Base-by-base conservation (phyloP, 2,888 invertebrate genomes). In the Spisula subtruncata region DNA sequence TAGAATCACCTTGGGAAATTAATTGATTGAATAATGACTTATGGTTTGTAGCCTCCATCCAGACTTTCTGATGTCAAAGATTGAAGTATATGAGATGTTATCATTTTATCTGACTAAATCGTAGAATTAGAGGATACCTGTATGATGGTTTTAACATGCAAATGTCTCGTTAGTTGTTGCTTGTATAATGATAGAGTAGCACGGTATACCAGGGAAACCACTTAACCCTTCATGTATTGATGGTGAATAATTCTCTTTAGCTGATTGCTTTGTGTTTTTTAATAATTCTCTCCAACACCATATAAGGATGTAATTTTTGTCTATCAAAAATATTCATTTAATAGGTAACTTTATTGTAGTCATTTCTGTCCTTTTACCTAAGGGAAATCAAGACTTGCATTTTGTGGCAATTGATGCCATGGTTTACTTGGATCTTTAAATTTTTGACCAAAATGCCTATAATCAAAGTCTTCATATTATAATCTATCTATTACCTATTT, bases 121-220 rank as follows among this genome's bases (percentile, higher is more conserved):
- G 5, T 75, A 75, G 29, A 32, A 32, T 75, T 75, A 35, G 18
- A 25, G 32, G 41, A 35, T 35, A 75, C 75, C 75, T 75, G 35
- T 75, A 75, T 35, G 32, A 25, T 75, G 5, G 32, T 75, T 8
- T 20, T 16, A 75, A 75, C 89, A 89, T 89, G 89, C 89, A 81
- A 89, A 71, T 14, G 5, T 56, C 25, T 84, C 46, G 87, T 89
- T 81, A 81, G n/a, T 41, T 10, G 48, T 35, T 66, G 86, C 81
- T 83, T 66, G 86, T 66, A 56, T 51, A 89, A 89, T 89, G 86
- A 89, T 89, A 84, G 84, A 86, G 89, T 46, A 81, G 51, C 86
- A 81, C 48, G 71, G 80, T 46, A 25, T 83, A 89, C 84, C 81
- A 87, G 87, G n/a, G 80, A 89, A 89, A 89, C 66, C 89, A 89